Evolutionary conservation across 1,140 invertebrate species (phyloP), one percentile per base, ranked within the genome.

Genomic region (Bombus haemorrhoidalis): DNA sequence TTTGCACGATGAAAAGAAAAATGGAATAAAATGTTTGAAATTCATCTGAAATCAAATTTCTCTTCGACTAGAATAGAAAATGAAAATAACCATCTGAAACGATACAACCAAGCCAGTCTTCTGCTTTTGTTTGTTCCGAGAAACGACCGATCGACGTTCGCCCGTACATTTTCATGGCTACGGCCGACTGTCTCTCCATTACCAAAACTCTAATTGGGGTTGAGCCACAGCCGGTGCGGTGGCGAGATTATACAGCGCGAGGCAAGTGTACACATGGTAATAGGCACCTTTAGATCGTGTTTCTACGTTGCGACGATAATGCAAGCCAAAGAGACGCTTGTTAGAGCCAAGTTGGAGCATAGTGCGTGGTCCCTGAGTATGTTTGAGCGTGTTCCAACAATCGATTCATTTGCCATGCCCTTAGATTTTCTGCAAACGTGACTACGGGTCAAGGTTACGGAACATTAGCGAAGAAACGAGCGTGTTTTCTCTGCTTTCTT

Each of bases 171-270:
- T 71, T 32, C 39, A 28, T 43, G 25, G 77, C 32, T 32, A 34
- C 39, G 39, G 39, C 32, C 66, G 68, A 59, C 53, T 62, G 32
- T 80, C 68, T 85, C 68, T 85, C 76, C 77, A 72, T 85, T 85
- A 80, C 83, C 68, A 32, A 85, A 81, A 85, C 79, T 85, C 71
- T 81, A 85, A 85, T 85, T 85, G 71, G 62, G 59, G 79, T 75
- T 81, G 84, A 85, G 75, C 79, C 84, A 9, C 84, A 85, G 39
- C 69, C 69, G 34, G 71, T 41, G 41, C 69, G 34, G 79, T 53
- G 34, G 84, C 18, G 69, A 66, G 79, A 81, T 85, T 85, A 85
- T 85, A 85, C 71, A 68, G 43, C n/a, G 37, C 18, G 59, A 68
- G 79, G 79, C 43, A 71, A 59, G n/a, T 57, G 84, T 85, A 85